A percentile compares a stretch with the other conserved stretches of the same genome.
These are phyloP conservation scores for Rhagium mordax DNA, from an alignment of 2,888 invertebrate genomes.

Conservation along the genomic window DNA sequence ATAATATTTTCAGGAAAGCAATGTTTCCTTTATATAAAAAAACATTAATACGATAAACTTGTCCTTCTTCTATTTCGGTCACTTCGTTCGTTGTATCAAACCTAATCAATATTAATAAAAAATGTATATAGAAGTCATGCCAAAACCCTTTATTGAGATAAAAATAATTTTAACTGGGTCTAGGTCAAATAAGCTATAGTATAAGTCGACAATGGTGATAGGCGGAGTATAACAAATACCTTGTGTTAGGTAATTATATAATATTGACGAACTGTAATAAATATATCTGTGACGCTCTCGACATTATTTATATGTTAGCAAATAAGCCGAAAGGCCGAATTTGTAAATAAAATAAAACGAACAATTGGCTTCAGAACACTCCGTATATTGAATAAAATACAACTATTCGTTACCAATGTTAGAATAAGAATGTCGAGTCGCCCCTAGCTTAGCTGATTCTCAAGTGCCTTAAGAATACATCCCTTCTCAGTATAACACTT, in stretches of 20 bases:
- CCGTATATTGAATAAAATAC: too few relatives aligned
- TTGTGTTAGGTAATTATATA: background rate
- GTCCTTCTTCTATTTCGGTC: conserved; percentile 26
- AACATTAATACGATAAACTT: background rate
- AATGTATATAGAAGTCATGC: conserved; percentile 12
- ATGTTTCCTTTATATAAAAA: background rate
- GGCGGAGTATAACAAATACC: background rate
- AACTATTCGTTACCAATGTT: too few relatives aligned
- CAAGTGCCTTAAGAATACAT: too few relatives aligned
- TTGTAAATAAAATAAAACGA: too few relatives aligned
- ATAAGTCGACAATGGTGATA: background rate
- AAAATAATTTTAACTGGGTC: conserved; percentile 28
- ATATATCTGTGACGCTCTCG: too few relatives aligned
- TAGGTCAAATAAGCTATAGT: conserved; percentile 19
- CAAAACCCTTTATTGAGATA: conserved; percentile 17
- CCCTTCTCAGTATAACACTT: too few relatives aligned
- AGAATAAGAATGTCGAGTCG: too few relatives aligned
- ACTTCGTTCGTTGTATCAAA: conserved; percentile 6
- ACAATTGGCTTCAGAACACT: too few relatives aligned
- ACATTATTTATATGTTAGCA: too few relatives aligned
- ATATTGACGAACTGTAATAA: too few relatives aligned
- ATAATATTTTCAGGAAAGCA: background rate
- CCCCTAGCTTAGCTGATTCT: too few relatives aligned
- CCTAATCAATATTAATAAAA: conserved; percentile 25
- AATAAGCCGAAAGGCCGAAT: too few relatives aligned